Evolutionary conservation across 2,113 vertebrate genomes (phyloP), one percentile per base, ranked within the genome.

Genomic region (Ptilorrhoa leucosticta): DNA sequence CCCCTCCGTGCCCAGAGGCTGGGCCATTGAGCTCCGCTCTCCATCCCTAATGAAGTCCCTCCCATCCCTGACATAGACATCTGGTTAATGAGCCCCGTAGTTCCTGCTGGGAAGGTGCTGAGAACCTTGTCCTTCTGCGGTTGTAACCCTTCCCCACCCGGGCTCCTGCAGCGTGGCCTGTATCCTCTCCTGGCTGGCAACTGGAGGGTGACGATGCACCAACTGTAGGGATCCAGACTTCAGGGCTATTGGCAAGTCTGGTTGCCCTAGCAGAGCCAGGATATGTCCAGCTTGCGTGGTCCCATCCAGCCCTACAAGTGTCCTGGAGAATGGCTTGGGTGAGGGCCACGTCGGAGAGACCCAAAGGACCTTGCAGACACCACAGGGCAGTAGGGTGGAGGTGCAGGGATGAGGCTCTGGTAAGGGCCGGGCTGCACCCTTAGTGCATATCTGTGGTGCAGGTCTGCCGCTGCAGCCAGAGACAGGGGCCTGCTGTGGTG

Each of bases 31-130:
- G 7, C 23, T 68, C 8, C 0, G 1, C 30, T 71, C 31, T 85
- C 68, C 56, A 42, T 70, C 68, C 23, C n/a, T 93, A 77, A 86
- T 11, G 24, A 66, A 15, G 15, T 82, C 45, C 47, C 66, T 91
- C 70, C 57, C 61, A 85, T 22, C 4, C 42, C 50, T 61, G 30
- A 19, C 33, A 17, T 11, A 3, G 5, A 27, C 45, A 64, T 73
- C 79, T 92, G 45, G 40, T 57, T 90, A 89, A 90, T 80, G 35
- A 83, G 50, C 35, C 42, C 47, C 0, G 0, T 23, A 80, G 27
- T 33, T 92, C 71, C 83, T 92, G 47, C 71, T 86, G 64, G 22
- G 42, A 92, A 88, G n/a, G 48, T 64, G 7, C 35, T 87, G 78
- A n/a, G 61, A 68, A 21, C 44, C 28, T 73, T 69, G 53, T 89